Evolutionary conservation across 2,888 invertebrate species (phyloP).

Genomic region (Dolichopus griseipennis): DNA sequence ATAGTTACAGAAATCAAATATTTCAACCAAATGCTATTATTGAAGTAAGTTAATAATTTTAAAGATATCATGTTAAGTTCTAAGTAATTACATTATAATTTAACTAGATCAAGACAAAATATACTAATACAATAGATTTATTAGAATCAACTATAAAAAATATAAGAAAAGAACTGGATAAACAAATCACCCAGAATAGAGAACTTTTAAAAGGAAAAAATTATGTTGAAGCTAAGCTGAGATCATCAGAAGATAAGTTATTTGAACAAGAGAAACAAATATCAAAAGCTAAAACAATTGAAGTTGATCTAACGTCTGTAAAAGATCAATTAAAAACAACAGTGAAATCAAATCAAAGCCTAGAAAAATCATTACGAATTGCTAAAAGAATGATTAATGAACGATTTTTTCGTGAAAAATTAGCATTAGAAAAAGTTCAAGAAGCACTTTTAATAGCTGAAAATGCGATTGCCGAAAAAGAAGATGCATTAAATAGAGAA

Average conservation of each 20-base stretch:
- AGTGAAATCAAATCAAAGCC: slow-evolving; percentile 29
- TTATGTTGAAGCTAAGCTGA: slow-evolving; percentile 24
- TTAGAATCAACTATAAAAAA: slow-evolving; percentile 46
- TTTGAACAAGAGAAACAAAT: slow-evolving; percentile 24
- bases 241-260: slow-evolving; percentile 17
- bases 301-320: slow-evolving; percentile 27
- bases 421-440: slow-evolving; percentile 48
- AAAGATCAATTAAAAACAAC: slow-evolving; percentile 31
- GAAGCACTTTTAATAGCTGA: slow-evolving; percentile 52
- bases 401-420: slow-evolving; percentile 43
- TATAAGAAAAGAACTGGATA: slow-evolving; percentile 26
- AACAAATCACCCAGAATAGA: slow-evolving; percentile 26
- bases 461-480: slow-evolving; percentile 49
- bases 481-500: slow-evolving; percentile 47
- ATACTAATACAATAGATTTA: slow-evolving; percentile 48
- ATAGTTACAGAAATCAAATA: slow-evolving; percentile 43
- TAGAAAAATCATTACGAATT: slow-evolving; percentile 42
- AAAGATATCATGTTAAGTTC: background rate
- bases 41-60: slow-evolving; percentile 24
- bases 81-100: too few relatives aligned
- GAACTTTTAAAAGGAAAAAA: slow-evolving; percentile 27
- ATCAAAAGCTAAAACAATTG: slow-evolving; percentile 23
- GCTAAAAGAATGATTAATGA: slow-evolving; percentile 40
- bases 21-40: slow-evolving; percentile 24
- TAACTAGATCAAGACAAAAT: slow-evolving; percentile 43